Conservation (phyloP, 2,888 invertebrate species). For the Pecten maximus region DNA sequence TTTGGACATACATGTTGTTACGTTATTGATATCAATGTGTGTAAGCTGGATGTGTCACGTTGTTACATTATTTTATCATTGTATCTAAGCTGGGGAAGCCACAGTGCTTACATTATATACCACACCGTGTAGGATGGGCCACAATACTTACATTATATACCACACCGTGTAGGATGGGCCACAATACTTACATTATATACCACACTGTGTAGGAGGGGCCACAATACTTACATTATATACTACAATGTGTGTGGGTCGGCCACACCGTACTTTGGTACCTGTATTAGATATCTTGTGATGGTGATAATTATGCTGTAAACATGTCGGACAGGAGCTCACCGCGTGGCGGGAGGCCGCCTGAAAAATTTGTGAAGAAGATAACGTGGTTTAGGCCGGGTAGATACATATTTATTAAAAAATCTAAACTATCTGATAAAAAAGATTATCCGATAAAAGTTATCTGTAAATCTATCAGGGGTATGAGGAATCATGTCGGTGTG, state of each 20-base stretch:
- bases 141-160: too few species aligned
- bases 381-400: not conserved
- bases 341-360: slow-evolving; percentile 16
- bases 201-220: too few species aligned
- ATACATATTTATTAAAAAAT: not conserved
- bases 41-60: too few species aligned
- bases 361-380: not conserved
- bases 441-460: not conserved
- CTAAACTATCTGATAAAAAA: not conserved
- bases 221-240: too few species aligned
- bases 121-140: too few species aligned
- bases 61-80: too few species aligned
- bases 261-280: slow-evolving; percentile 1
- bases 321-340: not conserved
- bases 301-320: not conserved
- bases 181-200: too few species aligned
- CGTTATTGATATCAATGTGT: too few species aligned
- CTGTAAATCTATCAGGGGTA: not conserved
- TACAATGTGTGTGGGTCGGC: not conserved
- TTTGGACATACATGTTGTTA: too few species aligned
- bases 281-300: not conserved
- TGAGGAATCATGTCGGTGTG: not conserved
- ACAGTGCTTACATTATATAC: too few species aligned
- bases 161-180: too few species aligned
- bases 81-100: too few species aligned